phyloP scores from a whole-genome alignment of 2,888 invertebrate species.

The Thecocarcelia acutangulata region DNA sequence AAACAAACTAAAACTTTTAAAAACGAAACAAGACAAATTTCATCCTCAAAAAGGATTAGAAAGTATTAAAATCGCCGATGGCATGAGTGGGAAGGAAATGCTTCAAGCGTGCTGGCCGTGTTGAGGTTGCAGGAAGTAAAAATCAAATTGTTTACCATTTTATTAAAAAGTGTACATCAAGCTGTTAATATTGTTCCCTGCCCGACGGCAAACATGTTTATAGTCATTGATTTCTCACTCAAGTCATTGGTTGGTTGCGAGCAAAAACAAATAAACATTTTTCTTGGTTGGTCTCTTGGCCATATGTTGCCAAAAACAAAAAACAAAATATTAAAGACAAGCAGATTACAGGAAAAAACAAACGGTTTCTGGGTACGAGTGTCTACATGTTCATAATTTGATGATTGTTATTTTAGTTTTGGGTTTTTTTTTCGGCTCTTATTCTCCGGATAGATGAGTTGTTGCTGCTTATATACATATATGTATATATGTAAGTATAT shows the following conservation, averaged over 20 bases:
- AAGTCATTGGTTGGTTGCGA: conserved; percentile 25
- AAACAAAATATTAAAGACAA: not conserved
- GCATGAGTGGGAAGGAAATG: conserved; percentile 14
- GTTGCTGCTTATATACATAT: not conserved
- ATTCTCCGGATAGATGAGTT: not conserved
- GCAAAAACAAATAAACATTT: conserved; percentile 10
- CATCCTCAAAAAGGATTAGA: conserved; percentile 35
- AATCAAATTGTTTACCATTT: conserved; percentile 54
- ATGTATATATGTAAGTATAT: not conserved
- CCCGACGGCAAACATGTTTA: not conserved
- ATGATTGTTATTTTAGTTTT: conserved; percentile 55
- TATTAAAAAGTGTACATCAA: conserved; percentile 24
- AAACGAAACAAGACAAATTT: not conserved
- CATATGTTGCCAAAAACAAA: conserved; percentile 65
- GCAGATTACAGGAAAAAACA: conserved; percentile 61
- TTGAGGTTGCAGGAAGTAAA: conserved; percentile 30
- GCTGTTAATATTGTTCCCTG: not conserved
- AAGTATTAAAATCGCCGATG: not conserved
- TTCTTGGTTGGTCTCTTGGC: conserved; percentile 28
- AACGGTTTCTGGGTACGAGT: conserved; percentile 7
- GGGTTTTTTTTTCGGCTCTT: conserved; percentile 11
- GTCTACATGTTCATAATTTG: conserved; percentile 63
- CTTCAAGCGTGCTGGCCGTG: conserved; percentile 7
- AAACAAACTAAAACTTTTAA: conserved; percentile 19
- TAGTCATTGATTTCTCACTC: conserved; percentile 48